Evolutionary conservation across 2,797 vertebrate genomes (phyloP), one percentile per base, ranked within the genome.

Genomic region (Dendrocincla fuliginosa): DNA sequence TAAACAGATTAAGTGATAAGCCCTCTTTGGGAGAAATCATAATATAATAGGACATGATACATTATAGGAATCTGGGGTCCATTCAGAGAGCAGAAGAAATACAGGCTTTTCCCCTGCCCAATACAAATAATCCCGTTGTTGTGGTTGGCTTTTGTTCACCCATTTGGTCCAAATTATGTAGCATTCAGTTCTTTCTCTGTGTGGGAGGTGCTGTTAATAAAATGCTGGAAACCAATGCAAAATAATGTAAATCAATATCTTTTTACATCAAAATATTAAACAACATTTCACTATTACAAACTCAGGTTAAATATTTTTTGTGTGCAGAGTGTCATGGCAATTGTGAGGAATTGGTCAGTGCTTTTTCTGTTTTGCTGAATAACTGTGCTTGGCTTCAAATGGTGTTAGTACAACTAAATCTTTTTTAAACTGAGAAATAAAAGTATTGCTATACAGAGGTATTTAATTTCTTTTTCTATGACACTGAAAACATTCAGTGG

Each of bases 1-100:
- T 73, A 82, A 90, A 95, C 80, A 91, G 68, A 78, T 85, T 68
- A 90, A 88, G n/a, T 3, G 9, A 84, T 90, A 84, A 91, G 2
- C 25, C 28, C 20, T 94, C 70, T 81, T 61, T 59, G 47, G 55
- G 52, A 90, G n/a, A 91, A 91, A 88, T 87, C 60, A 30, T 87
- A 79, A 50, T 59, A 67, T 68, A 70, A 73, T 33, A 71, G 47
- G 50, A 69, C 59, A 37, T 39, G 46, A 91, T 60, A 61, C 27
- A n/a, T 75, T 64, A 28, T 32, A 46, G 28, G 56, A 89, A 30
- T 50, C 60, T 57, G 33, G 23, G 25, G 33, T 86, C 42, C 3
- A 3, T 73, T 81, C 65, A 65, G 69, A 88, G 61, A 83, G 35
- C 27, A 79, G 37, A 53, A 69, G 30, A n/a, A 84, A 55, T 44